Conservation (phyloP, 2,888 invertebrate species). For the Alentia gelatinosa region DNA sequence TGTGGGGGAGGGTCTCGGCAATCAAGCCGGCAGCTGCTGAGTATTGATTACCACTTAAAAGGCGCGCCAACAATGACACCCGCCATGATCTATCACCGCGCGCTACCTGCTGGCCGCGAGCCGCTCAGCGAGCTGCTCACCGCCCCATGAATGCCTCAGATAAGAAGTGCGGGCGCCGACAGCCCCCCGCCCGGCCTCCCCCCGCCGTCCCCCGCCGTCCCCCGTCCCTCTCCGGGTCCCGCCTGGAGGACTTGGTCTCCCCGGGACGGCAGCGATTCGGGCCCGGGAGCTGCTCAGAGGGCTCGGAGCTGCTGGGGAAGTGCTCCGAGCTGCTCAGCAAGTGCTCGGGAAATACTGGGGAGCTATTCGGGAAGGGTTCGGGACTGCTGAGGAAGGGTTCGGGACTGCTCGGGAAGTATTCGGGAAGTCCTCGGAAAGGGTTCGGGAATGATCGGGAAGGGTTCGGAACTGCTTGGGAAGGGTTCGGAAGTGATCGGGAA, state of each 20-base stretch:
- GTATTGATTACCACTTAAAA: conserved; percentile 44
- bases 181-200: not conserved
- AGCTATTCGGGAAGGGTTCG: not conserved
- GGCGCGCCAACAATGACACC: conserved; percentile 50
- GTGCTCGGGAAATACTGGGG: not conserved
- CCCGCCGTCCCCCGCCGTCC: not conserved
- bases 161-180: not conserved
- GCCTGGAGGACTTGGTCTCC: too few relatives aligned
- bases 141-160: conserved; percentile 25
- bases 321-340: not conserved
- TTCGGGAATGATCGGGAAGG: not conserved
- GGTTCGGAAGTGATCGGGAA: not conserved
- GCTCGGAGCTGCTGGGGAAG: too few relatives aligned
- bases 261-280: too few relatives aligned
- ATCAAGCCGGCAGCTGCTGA: conserved; percentile 45
- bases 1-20: not conserved
- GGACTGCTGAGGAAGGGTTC: not conserved
- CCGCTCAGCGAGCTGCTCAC: conserved; percentile 42
- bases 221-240: not conserved
- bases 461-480: too few relatives aligned
- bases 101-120: conserved; percentile 23
- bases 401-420: not conserved
- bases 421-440: not conserved
- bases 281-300: too few relatives aligned
- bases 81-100: conserved; percentile 50